Conservation (phyloP, 2,113 vertebrate genomes). For the Limanda limanda region DNA sequence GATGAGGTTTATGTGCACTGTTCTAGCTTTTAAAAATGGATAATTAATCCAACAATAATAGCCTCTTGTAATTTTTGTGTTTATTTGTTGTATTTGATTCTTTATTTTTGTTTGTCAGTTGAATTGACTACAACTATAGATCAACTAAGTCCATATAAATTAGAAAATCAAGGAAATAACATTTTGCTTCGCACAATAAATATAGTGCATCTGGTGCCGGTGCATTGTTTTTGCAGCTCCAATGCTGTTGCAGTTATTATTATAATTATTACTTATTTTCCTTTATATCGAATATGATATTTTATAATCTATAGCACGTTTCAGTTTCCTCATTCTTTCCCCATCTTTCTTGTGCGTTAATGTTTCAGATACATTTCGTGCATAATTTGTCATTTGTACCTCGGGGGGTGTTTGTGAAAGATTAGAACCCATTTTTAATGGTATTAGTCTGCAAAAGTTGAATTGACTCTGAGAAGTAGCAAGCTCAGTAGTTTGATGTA, state of each 20-base stretch:
- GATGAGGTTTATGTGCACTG: too few species aligned
- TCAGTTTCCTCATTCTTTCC: background rate
- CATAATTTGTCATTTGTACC: slow-evolving; percentile 2
- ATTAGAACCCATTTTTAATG: slow-evolving; percentile 15
- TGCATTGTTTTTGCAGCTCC: too few species aligned
- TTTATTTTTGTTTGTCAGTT: too few species aligned
- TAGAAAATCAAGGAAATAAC: background rate
- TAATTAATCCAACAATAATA: too few species aligned
- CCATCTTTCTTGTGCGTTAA: background rate
- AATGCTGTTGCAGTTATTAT: too few species aligned
- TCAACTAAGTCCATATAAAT: too few species aligned
- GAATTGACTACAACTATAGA: too few species aligned
- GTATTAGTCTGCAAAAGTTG: slow-evolving; percentile 6
- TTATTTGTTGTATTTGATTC: too few species aligned
- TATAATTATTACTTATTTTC: background rate
- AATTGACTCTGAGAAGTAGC: background rate
- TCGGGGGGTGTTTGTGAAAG: slow-evolving; percentile 14
- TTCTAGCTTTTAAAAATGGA: background rate
- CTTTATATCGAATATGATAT: background rate
- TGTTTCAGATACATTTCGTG: background rate
- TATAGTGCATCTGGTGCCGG: too few species aligned
- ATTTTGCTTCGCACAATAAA: too few species aligned
- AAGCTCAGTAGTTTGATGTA: background rate
- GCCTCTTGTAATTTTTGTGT: too few species aligned
- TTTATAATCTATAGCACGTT: background rate